phyloP scores from a whole-genome alignment of 2,888 invertebrate genomes.

The Liopterus haemorrhoidalis region DNA sequence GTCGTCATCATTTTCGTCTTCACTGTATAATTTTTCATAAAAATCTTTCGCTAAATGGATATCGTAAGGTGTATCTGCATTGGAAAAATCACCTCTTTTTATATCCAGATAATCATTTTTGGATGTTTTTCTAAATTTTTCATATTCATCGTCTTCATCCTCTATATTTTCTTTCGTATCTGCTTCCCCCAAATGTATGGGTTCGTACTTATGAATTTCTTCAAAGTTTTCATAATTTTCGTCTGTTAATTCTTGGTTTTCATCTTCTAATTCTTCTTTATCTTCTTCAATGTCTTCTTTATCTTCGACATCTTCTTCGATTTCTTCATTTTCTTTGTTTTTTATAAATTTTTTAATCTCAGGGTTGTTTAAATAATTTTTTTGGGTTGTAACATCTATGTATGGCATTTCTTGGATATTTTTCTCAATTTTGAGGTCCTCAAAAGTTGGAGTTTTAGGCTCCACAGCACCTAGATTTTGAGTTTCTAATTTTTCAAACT shows the following conservation, averaged over 20 bases:
- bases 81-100: conserved; percentile 5
- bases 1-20: no score
- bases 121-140: conserved; percentile 13
- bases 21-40: no score
- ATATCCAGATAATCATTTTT: conserved; percentile 3
- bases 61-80: conserved; percentile 5
- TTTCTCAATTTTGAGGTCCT: no score
- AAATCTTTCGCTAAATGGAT: conserved; percentile 13
- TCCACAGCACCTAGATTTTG: no score
- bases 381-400: no score
- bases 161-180: no score
- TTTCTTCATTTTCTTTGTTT: conserved; percentile 35
- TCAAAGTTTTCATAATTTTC: conserved; percentile 41
- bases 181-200: no score
- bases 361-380: conserved; percentile 13
- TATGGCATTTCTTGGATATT: no score
- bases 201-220: no score
- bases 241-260: conserved; percentile 37
- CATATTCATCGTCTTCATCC: conserved; percentile 16
- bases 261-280: conserved; percentile 13
- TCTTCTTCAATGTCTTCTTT: conserved; percentile 35
- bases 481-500: no score
- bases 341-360: no score
- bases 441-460: no score
- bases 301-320: conserved; percentile 42